These are phyloP conservation scores for Noctua comes DNA, from an alignment of 2,888 invertebrate species.

Conservation along the genomic window DNA sequence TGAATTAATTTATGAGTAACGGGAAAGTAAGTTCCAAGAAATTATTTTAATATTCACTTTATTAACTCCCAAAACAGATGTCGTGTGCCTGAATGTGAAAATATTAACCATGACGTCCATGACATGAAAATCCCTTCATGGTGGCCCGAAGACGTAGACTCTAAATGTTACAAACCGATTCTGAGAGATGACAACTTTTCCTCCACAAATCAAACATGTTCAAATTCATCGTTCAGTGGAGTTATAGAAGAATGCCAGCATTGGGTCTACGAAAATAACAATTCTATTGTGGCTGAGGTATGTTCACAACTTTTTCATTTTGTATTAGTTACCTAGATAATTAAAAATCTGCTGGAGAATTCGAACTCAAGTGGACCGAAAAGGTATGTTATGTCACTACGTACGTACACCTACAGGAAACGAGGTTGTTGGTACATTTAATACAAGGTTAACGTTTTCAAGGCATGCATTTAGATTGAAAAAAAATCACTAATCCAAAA, in stretches of 20 bases:
- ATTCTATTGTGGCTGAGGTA: slow-evolving; percentile 82
- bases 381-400: neutral
- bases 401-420: neutral
- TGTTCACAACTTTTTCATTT: neutral
- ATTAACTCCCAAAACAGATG: slow-evolving; percentile 73
- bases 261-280: slow-evolving; percentile 82
- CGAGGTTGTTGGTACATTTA: neutral
- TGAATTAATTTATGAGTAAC: slow-evolving; percentile 7
- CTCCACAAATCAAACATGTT: slow-evolving; percentile 74
- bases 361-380: neutral
- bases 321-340: neutral
- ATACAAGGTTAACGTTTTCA: neutral
- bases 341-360: neutral
- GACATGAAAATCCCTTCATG: slow-evolving; percentile 71
- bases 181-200: slow-evolving; percentile 68
- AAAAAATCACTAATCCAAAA: neutral
- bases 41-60: slow-evolving; percentile 3
- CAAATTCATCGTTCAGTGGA: slow-evolving; percentile 73
- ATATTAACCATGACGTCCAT: slow-evolving; percentile 22
- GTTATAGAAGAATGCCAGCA: slow-evolving; percentile 77
- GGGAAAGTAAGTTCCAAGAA: slow-evolving; percentile 12
- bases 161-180: slow-evolving; percentile 78
- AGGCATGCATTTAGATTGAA: neutral
- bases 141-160: slow-evolving; percentile 79
- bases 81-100: slow-evolving; percentile 80